phyloP scores from a whole-genome alignment of 2,888 invertebrate species.

The Drosophila basisetae region DNA sequence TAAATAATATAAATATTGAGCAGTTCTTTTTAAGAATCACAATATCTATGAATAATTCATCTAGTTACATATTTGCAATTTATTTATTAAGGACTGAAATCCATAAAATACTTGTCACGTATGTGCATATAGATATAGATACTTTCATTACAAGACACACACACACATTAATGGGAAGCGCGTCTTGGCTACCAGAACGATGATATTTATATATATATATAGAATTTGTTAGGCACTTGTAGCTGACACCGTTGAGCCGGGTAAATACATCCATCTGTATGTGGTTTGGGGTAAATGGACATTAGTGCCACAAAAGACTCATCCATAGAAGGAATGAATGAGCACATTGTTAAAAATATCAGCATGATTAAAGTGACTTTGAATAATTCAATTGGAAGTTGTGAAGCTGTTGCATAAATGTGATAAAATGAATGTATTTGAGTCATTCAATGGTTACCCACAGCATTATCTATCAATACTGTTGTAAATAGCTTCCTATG shows the following conservation, averaged over 20 bases:
- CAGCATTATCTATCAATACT: constrained; percentile 23
- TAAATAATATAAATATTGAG: neutral
- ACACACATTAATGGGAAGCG: constrained; percentile 29
- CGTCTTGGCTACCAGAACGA: constrained; percentile 53
- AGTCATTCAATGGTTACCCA: neutral
- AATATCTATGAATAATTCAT: constrained; percentile 25
- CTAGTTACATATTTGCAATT: constrained; percentile 44
- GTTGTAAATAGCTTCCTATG: constrained; percentile 5
- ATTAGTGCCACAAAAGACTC: constrained; percentile 56
- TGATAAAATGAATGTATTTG: neutral
- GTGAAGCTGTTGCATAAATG: constrained; percentile 25
- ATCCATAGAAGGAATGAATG: constrained; percentile 46
- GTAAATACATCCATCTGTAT: neutral
- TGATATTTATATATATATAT: constrained; percentile 44
- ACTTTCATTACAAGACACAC: constrained; percentile 30
- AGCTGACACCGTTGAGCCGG: constrained; percentile 26
- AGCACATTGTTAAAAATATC: constrained; percentile 77
- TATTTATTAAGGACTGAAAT: constrained; percentile 14
- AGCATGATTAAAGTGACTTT: constrained; percentile 75
- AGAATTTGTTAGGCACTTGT: constrained; percentile 62
- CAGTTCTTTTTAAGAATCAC: neutral
- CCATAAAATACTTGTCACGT: constrained; percentile 46
- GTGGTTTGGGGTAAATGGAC: constrained; percentile 47
- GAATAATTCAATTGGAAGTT: constrained; percentile 73
- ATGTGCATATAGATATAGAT: neutral